A percentile compares a stretch with the other conserved stretches of the same genome.
These are phyloP conservation scores for Xestia xanthographa DNA, from an alignment of 2,888 invertebrate genomes.

Conservation along the genomic window DNA sequence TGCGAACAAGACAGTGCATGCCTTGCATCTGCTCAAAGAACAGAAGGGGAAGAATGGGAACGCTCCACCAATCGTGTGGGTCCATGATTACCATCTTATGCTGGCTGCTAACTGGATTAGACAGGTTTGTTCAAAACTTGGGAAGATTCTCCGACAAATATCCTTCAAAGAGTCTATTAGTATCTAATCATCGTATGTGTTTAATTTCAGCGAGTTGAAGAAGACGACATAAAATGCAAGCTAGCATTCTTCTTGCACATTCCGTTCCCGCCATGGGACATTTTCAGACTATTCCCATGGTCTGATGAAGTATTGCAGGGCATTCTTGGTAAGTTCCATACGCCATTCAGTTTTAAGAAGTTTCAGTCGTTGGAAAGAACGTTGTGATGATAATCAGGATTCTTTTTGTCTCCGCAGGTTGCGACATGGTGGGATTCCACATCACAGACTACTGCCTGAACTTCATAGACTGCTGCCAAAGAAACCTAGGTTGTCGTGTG, in stretches of 20 bases:
- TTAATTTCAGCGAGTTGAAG: conserved; percentile 92
- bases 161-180: not conserved
- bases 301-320: conserved; percentile 98
- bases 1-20: conserved; percentile 94
- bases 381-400: not conserved
- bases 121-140: conserved; percentile 88
- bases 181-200: conserved; percentile 41
- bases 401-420: conserved; percentile 88
- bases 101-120: conserved; percentile 97
- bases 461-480: conserved; percentile 97
- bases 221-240: conserved; percentile 94
- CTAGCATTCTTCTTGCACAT: conserved; percentile 98
- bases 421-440: conserved; percentile 98
- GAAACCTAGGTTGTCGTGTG: conserved; percentile 96
- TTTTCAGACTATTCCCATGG: conserved; percentile 97
- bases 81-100: conserved; percentile 98
- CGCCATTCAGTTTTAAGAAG: not conserved
- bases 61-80: conserved; percentile 95
- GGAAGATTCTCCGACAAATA: not conserved
- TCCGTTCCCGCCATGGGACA: conserved; percentile 98
- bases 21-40: conserved; percentile 90
- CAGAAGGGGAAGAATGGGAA: conserved; percentile 84
- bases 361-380: not conserved
- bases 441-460: conserved; percentile 97
- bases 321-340: conserved; percentile 92